phyloP scores from a whole-genome alignment of 2,113 vertebrate genomes.

The Megaceryle maxima region DNA sequence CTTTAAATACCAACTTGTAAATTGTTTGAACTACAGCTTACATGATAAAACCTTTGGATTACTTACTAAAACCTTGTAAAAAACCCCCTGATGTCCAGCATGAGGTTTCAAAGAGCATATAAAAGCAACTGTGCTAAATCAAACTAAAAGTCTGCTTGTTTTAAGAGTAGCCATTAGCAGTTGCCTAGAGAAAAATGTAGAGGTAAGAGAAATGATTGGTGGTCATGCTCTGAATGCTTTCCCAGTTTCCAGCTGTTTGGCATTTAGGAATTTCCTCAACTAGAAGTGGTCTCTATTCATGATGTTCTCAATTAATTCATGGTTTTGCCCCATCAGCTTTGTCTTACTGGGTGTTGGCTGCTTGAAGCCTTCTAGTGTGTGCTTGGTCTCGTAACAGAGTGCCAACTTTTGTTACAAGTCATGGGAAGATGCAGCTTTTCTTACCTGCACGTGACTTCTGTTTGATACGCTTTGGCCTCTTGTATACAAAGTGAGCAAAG shows the following conservation, averaged over 20 bases:
- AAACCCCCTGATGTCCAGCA: not conserved
- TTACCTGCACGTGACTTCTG: not conserved
- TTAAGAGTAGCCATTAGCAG: not conserved
- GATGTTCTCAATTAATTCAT: not conserved
- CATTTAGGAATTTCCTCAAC: not conserved
- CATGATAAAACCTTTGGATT: not conserved
- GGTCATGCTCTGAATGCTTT: not conserved
- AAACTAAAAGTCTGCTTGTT: not conserved
- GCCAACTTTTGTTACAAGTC: not conserved
- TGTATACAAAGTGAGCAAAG: not conserved
- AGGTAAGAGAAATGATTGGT: not conserved
- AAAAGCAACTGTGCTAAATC: not conserved
- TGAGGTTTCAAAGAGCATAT: not conserved
- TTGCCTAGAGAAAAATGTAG: not conserved
- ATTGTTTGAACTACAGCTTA: not conserved
- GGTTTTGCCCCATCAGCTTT: not conserved
- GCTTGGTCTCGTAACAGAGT: not conserved
- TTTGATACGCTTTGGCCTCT: not conserved
- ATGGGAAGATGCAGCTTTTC: not conserved
- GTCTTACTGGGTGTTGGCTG: not conserved
- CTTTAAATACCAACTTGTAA: constrained; percentile 9
- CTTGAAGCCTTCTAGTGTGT: not conserved
- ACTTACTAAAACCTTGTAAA: not conserved
- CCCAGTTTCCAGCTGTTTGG: not conserved
- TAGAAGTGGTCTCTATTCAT: not conserved